Conservation (phyloP, 2,888 invertebrate genomes). For the Eupithecia inturbata region DNA sequence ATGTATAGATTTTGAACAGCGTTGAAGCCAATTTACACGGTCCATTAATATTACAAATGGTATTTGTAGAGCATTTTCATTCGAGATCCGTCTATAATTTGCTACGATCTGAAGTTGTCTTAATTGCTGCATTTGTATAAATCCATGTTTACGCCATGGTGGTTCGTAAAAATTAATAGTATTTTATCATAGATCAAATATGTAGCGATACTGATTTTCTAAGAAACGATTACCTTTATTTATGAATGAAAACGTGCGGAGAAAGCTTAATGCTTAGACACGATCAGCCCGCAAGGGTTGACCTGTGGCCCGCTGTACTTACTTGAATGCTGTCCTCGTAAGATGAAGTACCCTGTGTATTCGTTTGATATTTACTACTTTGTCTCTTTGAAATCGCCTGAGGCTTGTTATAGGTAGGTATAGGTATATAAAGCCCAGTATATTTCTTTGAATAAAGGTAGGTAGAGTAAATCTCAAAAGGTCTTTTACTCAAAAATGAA, state of each 20-base stretch:
- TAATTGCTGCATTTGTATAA: constrained; percentile 12
- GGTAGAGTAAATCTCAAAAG: neutral
- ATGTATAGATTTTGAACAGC: neutral
- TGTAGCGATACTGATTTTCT: neutral
- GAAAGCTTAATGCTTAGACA: neutral
- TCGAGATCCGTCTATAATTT: constrained; percentile 4
- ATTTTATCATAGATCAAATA: constrained; percentile 7
- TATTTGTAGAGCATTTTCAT: constrained; percentile 6
- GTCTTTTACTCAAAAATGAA: neutral
- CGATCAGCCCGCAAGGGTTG: neutral
- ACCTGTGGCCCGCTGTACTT: neutral
- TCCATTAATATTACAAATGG: neutral
- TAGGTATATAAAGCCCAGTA: neutral
- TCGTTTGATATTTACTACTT: neutral
- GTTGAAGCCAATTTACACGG: neutral
- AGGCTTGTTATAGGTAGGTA: neutral
- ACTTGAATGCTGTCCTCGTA: neutral
- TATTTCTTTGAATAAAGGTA: neutral
- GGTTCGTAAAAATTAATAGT: constrained; percentile 13
- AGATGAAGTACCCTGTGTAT: constrained; percentile 2
- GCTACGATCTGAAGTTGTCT: constrained; percentile 3
- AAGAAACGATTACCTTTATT: neutral
- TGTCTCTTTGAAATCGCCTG: neutral
- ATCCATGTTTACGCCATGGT: constrained; percentile 1
- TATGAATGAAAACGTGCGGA: constrained; percentile 9